Evolutionary conservation across 2,113 vertebrate species (phyloP), one percentile per base, ranked within the genome.

Genomic region (Rostratula benghalensis): DNA sequence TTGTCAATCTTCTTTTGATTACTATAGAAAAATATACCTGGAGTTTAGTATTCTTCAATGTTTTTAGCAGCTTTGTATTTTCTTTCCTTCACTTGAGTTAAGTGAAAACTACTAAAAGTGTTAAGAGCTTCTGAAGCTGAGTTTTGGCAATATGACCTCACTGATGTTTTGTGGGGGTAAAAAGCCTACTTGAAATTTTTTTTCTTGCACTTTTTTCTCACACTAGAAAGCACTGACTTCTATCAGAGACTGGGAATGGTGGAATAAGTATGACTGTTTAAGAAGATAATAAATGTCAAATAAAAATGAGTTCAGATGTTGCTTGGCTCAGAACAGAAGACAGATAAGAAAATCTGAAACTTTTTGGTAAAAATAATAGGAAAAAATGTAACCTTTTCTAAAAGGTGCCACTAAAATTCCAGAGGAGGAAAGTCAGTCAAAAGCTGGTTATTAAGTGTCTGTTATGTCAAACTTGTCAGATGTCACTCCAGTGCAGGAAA

Each of bases 271-370:
- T 51, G 57, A 43, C 37, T 75, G 69, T 79, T 90, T 78, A 83
- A 80, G 54, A 77, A 69, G 83, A 46, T 83, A 76, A 82, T 86
- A 91, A 90, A 79, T 78, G 76, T 93, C 53, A 91, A 50, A 70
- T 48, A 70, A 59, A 91, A 91, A 56, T 59, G 80, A 82, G 25
- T 73, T 95, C 43, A 51, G 35, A 24, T 89, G 53, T 83, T 91
- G 22, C 43, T 86, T 90, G 68, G 35, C n/a, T 90, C 16, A 28
- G 67, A 92, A 79, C 21, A 89, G 80, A 76, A 83, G 69, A 39
- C 35, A 56, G 39, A 30, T 87, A 73, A 59, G 80, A 83, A 91
- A 76, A 64, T 39, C 8, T 60, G 54, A 77, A 69, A 11, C 35
- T 83, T 87, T 87, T 23, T 65, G 6, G 13, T 56, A 69, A 74